Base-by-base conservation (phyloP, 2,113 vertebrate genomes). In the Oryctolagus cuniculus region DNA sequence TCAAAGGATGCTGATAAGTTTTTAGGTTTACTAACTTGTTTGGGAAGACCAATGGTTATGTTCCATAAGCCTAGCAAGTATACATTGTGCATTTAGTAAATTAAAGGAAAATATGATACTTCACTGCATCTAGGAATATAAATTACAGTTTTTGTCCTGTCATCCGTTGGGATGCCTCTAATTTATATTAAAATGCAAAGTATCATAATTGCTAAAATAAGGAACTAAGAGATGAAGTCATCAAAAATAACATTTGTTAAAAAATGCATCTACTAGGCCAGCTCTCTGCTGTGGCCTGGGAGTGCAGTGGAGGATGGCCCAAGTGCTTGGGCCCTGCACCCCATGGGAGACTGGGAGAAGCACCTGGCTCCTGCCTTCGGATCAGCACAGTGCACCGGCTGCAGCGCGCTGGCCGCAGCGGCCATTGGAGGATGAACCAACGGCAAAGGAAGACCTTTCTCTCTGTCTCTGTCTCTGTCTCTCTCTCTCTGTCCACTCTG, bases 161-260 rank as follows among this genome's bases (percentile, higher is more conserved):
- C n/a, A 83, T 67, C 21, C 31, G 22, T 72, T 70, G 6, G 55
- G 38, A 77, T 89, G 27, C 15, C 13, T 80, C 22, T 69, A 63
- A 58, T 72, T 79, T 89, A 53, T 79, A 34, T 90, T 89, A 74
- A 89, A 82, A 49, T 53, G 2, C 6, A 49, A 80, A 88, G 19
- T 51, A 36, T 67, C 63, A 36, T 49, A 91, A 81, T 91, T 87
- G 63, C 12, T 49, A 31, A 89, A 85, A 58, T 10, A 78, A 90
- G 29, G 73, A 79, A 84, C 6, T 15, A 87, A 93, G 44, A 67
- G 8, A 90, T 5, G 49, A 19, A 66, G 8, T 87, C 19, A 74
- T 74, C 31, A 15, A 51, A 92, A 74, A 66, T 55, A 77, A 69
- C 64, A 34, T n/a, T 82, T 80, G 17, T 24, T 24, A 27, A 73